These are phyloP conservation scores for Poecilia latipinna DNA, from an alignment of 2,113 vertebrate species.

Conservation along the genomic window DNA sequence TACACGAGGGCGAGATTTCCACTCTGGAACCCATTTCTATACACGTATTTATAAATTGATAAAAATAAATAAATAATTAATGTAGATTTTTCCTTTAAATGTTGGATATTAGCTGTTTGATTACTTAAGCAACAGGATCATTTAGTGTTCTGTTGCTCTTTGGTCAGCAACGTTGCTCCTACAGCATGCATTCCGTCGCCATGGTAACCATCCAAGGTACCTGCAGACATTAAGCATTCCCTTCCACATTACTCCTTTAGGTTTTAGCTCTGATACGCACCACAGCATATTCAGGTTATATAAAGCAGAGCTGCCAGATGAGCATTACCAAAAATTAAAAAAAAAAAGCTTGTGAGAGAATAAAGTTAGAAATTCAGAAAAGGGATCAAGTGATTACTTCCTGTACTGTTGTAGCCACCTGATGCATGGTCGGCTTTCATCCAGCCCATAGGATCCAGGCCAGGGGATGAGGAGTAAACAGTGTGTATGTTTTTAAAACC, in stretches of 20 bases:
- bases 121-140: not conserved
- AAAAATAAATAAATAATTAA: too few relatives aligned
- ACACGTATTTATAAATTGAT: too few relatives aligned
- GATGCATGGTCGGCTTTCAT: not conserved
- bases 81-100: too few relatives aligned
- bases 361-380: not conserved
- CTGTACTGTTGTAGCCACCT: not conserved
- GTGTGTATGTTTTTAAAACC: not conserved
- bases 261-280: too few relatives aligned
- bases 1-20: too few relatives aligned
- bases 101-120: too few relatives aligned
- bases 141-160: not conserved
- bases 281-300: too few relatives aligned
- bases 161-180: not conserved
- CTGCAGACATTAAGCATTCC: not conserved
- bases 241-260: not conserved
- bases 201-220: not conserved
- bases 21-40: too few relatives aligned
- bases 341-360: not conserved
- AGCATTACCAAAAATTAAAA: not conserved
- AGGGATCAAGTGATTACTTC: not conserved
- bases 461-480: not conserved
- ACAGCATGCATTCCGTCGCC: not conserved
- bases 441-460: conserved; percentile 9
- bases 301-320: too few relatives aligned